Evolutionary conservation across 2,888 invertebrate genomes (phyloP).

Genomic region (Aporophyla nigra): DNA sequence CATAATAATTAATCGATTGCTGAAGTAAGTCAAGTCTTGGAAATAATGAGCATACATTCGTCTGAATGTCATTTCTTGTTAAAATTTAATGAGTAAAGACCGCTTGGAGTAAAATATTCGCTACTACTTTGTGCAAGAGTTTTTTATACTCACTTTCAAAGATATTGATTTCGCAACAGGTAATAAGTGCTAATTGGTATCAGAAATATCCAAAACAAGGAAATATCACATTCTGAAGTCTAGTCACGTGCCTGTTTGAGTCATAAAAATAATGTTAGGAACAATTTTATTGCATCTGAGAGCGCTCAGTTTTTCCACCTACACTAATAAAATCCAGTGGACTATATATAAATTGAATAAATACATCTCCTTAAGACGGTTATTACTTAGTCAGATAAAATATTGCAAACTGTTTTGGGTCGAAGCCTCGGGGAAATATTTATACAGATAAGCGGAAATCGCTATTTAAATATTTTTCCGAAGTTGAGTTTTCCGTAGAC

Average conservation of each 20-base stretch:
- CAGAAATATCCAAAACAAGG: background rate
- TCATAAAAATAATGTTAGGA: conserved; percentile 8
- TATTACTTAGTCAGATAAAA: conserved; percentile 8
- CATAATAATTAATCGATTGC: background rate
- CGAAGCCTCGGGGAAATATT: background rate
- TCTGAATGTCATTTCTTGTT: background rate
- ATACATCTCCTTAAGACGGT: background rate
- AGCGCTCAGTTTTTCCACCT: conserved; percentile 5
- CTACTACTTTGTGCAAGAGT: background rate
- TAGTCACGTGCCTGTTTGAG: background rate
- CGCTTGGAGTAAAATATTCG: background rate
- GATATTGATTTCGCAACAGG: background rate
- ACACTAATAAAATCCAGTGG: conserved; percentile 15
- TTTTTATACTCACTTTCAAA: background rate
- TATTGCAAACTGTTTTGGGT: conserved; percentile 38
- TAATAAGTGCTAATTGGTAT: background rate
- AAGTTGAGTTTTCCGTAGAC: background rate
- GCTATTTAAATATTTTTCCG: conserved; percentile 13
- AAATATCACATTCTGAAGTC: background rate
- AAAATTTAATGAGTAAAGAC: too few species aligned
- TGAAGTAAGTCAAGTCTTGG: background rate
- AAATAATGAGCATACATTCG: background rate
- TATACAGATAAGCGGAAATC: conserved; percentile 16
- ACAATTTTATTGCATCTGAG: background rate
- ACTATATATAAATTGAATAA: conserved; percentile 11